Conservation (phyloP, 2,113 vertebrate species). For the Dipodomys spectabilis region DNA sequence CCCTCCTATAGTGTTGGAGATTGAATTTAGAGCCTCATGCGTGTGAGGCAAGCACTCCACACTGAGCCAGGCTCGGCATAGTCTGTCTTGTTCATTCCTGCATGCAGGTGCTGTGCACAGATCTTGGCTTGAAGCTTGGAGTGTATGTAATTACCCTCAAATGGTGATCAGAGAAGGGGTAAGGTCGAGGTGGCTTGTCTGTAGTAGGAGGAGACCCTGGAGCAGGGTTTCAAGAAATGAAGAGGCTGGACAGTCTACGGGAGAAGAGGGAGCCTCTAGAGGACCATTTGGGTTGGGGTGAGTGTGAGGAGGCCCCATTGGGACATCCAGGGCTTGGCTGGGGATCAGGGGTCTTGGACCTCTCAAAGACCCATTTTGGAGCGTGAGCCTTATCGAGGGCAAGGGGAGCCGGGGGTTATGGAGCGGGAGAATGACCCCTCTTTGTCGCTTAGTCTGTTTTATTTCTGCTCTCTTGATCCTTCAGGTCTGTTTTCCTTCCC, state of each 20-base stretch:
- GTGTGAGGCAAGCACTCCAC: neutral
- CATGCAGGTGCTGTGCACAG: neutral
- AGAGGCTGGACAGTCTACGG: too few relatives aligned
- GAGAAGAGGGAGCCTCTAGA: neutral
- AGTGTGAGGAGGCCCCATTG: neutral
- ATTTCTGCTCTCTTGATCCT: neutral
- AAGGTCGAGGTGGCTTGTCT: neutral
- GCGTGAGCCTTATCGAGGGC: neutral
- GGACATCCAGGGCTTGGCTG: neutral
- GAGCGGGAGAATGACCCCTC: neutral
- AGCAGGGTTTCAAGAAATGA: neutral
- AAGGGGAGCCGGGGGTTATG: neutral
- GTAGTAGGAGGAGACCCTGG: neutral
- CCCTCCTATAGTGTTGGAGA: neutral
- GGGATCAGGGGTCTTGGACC: neutral
- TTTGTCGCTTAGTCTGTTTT: neutral
- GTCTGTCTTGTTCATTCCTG: neutral
- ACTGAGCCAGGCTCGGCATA: neutral
- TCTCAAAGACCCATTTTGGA: neutral
- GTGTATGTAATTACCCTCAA: neutral
- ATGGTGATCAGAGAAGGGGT: neutral
- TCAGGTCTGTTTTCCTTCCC: neutral
- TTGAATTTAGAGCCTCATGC: neutral
- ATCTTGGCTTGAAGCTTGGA: neutral
- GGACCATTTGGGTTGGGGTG: neutral